phyloP scores from a whole-genome alignment of 2,888 invertebrate genomes.

The Ophion obscuratus region DNA sequence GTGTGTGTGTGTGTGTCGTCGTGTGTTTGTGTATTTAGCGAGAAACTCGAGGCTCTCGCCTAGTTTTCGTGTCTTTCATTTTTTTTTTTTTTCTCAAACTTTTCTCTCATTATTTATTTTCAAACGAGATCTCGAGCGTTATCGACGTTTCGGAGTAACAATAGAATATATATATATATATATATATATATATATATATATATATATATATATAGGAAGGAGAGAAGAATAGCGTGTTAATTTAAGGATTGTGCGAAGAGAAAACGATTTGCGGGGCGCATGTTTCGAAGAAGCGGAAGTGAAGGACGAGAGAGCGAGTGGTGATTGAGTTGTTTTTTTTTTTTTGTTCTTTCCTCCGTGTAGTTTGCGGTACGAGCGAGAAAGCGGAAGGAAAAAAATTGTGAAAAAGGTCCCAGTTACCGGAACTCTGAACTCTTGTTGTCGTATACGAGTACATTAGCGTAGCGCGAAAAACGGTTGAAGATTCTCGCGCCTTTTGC shows the following conservation, averaged over 20 bases:
- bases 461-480: conserved; percentile 15
- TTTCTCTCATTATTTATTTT: conserved; percentile 61
- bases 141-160: conserved; percentile 49
- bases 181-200: not conserved
- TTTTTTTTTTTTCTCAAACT: conserved; percentile 18
- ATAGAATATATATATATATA: conserved; percentile 26
- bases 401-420: conserved; percentile 56
- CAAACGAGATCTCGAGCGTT: conserved; percentile 53
- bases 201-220: too few relatives aligned
- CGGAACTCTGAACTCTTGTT: conserved; percentile 59
- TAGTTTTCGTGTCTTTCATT: conserved; percentile 29
- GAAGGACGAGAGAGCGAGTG: conserved; percentile 34
- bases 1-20: conserved; percentile 15
- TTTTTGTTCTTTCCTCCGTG: conserved; percentile 22
- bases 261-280: conserved; percentile 29
- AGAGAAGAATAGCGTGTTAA: conserved; percentile 28
- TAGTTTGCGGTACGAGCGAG: conserved; percentile 58
- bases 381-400: conserved; percentile 37
- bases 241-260: conserved; percentile 49
- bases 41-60: conserved; percentile 42
- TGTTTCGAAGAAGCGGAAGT: conserved; percentile 26
- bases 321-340: conserved; percentile 20
- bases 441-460: conserved; percentile 57
- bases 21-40: conserved; percentile 38
- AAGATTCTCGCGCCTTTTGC: not conserved